Base-by-base conservation (phyloP, 2,797 vertebrate genomes). In the Gallirallus australis region DNA sequence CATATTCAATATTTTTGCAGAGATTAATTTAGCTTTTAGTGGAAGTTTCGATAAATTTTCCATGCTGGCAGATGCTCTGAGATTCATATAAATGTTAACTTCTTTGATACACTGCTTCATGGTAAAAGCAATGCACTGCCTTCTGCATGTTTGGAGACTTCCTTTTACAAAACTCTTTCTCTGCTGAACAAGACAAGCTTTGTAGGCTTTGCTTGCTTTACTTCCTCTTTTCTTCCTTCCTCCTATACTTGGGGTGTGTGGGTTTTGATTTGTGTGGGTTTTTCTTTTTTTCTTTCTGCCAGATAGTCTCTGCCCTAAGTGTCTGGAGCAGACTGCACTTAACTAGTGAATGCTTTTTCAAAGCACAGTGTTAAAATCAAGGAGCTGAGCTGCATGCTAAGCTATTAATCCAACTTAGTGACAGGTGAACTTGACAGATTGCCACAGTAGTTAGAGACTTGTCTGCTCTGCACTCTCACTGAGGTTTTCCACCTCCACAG, bases 131-230 rank as follows among this genome's bases (percentile, higher is more conserved):
- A 39, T 69, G 20, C 33, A 50, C 56, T 70, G 37, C 11, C 31
- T 87, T 91, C 69, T 61, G 53, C 77, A 78, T 48, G 25, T 60
- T 80, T 75, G 90, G 53, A 80, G 72, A 39, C 15, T 84, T 76
- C 11, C 39, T 90, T 81, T 79, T 86, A 48, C 59, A 84, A 77
- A 94, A 69, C 37, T 92, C 53, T 80, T 57, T 40, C 75, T 91
- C 65, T 90, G 47, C 53, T 86, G 87, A 93, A 54, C 45, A 82
- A 64, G 53, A 68, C 24, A 37, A 65, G 50, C n/a, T 82, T 77
- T 79, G 59, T 87, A 30, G 31, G 47, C 35, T 91, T 85, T 80
- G 13, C 89, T 88, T 94, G 59, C 76, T 71, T 90, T 86, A 85
- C 53, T 93, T 94, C 68, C 50, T 39, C 37, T 90, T 75, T 30